These are phyloP conservation scores for Chloroceryle amazona DNA, from an alignment of 2,797 vertebrate species.

Conservation along the genomic window DNA sequence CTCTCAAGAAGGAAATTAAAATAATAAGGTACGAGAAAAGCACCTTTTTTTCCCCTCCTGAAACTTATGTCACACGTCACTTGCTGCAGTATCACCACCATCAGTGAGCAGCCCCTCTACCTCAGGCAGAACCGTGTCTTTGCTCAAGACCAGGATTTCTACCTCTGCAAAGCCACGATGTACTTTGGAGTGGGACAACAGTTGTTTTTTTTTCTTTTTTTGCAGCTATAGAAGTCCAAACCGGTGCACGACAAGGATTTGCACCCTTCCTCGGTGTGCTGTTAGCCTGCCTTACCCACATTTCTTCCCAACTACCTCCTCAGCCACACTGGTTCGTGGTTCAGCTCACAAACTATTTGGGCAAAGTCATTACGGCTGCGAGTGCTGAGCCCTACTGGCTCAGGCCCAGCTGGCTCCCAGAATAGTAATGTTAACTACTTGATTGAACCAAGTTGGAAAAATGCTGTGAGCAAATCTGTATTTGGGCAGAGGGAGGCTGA, in stretches of 20 bases:
- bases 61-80: background rate
- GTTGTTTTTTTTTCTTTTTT: too few species aligned
- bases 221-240: background rate
- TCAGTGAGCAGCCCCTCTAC: accelerated
- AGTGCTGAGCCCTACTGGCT: background rate
- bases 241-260: accelerated
- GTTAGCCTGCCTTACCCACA: background rate
- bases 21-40: background rate
- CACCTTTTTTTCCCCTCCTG: background rate
- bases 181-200: background rate
- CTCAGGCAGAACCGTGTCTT: background rate
- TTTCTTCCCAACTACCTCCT: background rate
- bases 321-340: accelerated
- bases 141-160: background rate
- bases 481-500: background rate
- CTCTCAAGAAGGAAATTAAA: background rate
- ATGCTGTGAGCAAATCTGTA: background rate
- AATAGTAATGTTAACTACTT: background rate
- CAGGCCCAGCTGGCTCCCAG: background rate
- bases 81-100: background rate
- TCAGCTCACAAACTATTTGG: background rate
- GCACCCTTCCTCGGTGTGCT: background rate
- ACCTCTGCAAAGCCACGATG: accelerated
- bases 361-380: background rate
- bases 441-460: background rate